Base-by-base conservation (phyloP, 2,797 vertebrate genomes). In the Spea hammondii region DNA sequence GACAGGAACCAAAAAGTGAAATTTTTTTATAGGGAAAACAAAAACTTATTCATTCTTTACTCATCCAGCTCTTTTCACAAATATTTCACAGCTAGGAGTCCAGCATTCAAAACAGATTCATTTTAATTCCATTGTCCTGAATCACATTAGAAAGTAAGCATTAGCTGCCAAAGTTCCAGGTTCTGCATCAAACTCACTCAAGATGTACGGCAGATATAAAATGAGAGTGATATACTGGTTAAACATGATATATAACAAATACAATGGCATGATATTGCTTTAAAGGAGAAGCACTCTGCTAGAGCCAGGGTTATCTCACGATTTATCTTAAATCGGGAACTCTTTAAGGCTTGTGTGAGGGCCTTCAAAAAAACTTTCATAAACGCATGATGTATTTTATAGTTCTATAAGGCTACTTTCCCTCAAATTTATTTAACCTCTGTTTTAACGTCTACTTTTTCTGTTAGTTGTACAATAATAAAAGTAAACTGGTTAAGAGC, bases 41-140 rank as follows among this genome's bases (percentile, higher is more conserved):
- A 32, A 48, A 85, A 84, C 82, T 13, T 72, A 59, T 64, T 72
- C 70, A 59, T 54, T 32, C 79, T 68, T 53, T 74, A 48, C 6
- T 81, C 44, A 71, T 51, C 77, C 64, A 46, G 4, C 32, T 70
- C 68, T 14, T 65, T 50, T 75, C 83, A 85, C 83, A 76, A 87
- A 87, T 79, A 87, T 83, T 85, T 86, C 86, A 86, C 79, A 88
- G 0, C 65, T 67, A 85, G 85, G 77, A 85, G 77, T 45, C 83
- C 82, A 76, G 70, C 64, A 65, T 65, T 84, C 80, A 84, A 17
- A 88, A 86, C 65, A 59, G 65, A 86, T 89, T 86, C 84, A 86
- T 83, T 86, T 85, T 84, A 85, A 91, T 89, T 90, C 84, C 89
- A 83, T 88, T 88, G 85, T 87, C 76, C 78, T 91, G 88, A 92